Percentiles rank a stretch among this genome's conserved stretches.
phyloP scores from a whole-genome alignment of 2,888 invertebrate genomes.

The Nomada ferruginata region DNA sequence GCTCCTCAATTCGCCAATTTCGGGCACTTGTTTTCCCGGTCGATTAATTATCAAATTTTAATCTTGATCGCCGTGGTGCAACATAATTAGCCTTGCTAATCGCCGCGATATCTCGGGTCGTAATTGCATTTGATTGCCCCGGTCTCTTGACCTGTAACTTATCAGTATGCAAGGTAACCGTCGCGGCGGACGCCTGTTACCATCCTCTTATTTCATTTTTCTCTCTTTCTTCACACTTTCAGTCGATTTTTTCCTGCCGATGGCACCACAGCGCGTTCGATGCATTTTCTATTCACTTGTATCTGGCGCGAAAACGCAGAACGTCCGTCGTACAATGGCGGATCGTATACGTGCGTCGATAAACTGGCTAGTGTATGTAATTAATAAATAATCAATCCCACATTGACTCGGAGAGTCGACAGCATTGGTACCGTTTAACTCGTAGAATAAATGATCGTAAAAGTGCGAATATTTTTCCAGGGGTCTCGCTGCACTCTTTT shows the following conservation, averaged over 20 bases:
- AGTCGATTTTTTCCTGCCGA: background rate
- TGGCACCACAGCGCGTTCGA: background rate
- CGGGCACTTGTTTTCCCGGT: background rate
- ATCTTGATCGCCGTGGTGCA: slow-evolving; percentile 6
- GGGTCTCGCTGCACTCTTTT: slow-evolving; percentile 1
- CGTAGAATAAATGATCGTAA: slow-evolving; percentile 9
- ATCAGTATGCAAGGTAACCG: slow-evolving; percentile 25
- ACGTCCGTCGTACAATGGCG: background rate
- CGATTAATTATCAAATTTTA: slow-evolving; percentile 34
- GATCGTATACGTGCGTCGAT: background rate
- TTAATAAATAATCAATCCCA: background rate
- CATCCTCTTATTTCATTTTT: too few species aligned
- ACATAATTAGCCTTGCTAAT: slow-evolving; percentile 56
- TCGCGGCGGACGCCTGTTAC: background rate
- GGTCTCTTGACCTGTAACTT: slow-evolving; percentile 27
- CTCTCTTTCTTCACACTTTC: background rate
- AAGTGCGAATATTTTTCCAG: slow-evolving; percentile 19
- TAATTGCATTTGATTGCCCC: slow-evolving; percentile 27
- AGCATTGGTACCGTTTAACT: background rate
- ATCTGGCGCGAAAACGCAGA: background rate
- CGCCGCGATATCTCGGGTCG: slow-evolving; percentile 10
- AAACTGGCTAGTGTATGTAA: background rate
- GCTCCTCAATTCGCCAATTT: too few species aligned
- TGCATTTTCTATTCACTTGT: background rate
- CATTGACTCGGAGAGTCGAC: slow-evolving; percentile 1